Base-by-base conservation (phyloP, 2,113 vertebrate species). In the Geococcyx californianus region DNA sequence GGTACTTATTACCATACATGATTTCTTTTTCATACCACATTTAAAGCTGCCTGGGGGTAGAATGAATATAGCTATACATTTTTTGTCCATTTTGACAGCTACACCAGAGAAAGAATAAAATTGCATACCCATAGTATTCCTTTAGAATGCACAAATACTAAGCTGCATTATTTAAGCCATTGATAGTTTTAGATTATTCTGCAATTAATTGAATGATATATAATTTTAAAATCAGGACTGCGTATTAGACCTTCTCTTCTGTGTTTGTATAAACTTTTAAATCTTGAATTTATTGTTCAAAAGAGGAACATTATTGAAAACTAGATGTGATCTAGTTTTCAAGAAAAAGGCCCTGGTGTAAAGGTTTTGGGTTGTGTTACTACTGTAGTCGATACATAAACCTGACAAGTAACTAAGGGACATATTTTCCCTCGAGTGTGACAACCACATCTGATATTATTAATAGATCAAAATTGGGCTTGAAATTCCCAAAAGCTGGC, bases 61-160 rank as follows among this genome's bases (percentile, higher is more conserved):
- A 91, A 87, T 59, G 62, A 84, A 73, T 76, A 75, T 29, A 93
- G 49, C 29, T 82, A 15, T 76, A 69, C 33, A 45, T 79, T 94
- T 94, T 92, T 85, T 84, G 70, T 89, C 87, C 51, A 23, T 93
- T 87, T 87, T 79, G 84, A 87, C 77, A 89, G 54, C 42, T 58
- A 60, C 45, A 69, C 23, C 40, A 92, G 58, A 64, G 40, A 64
- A 87, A 89, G n/a, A 78, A 63, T 69, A 89, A 89, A 95, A 85
- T 38, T 89, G 76, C 21, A 33, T 89, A 64, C 25, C 21, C 13
- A 3, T 52, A 31, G 12, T 56, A 78, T 72, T 78, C 49, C 49
- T 76, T 94, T 42, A 42, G 74, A 82, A 81, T 87, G 54, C 54
- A 55, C 29, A 11, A 84, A 78, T 70, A 25, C 11, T n/a, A 75